phyloP scores from a whole-genome alignment of 2,113 vertebrate genomes.

The Danio rerio region GRCz12tu NC_133176.1:47432501-47433000 shows the following conservation, averaged over 20 bases:
- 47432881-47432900: slow-evolving; percentile 41
- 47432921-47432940: slow-evolving; percentile 48
- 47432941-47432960: slow-evolving; percentile 35
- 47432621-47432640: slow-evolving; percentile 67
- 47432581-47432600: not conserved
- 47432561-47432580: not conserved
- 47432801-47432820: slow-evolving; percentile 31
- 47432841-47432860: slow-evolving; percentile 21
- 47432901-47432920: slow-evolving; percentile 50
- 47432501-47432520: slow-evolving; percentile 60
- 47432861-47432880: slow-evolving; percentile 26
- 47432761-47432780: slow-evolving; percentile 56
- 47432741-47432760: slow-evolving; percentile 55
- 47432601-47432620: not conserved
- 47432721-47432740: slow-evolving; percentile 53
- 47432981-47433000: not conserved
- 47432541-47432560: slow-evolving; percentile 28
- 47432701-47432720: slow-evolving; percentile 55
- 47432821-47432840: not conserved
- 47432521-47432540: slow-evolving; percentile 40
- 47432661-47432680: slow-evolving; percentile 56
- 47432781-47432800: slow-evolving; percentile 58
- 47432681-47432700: slow-evolving; percentile 62
- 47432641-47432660: slow-evolving; percentile 65
- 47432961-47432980: slow-evolving; percentile 26